These are phyloP conservation scores for Hyles lineata DNA, from an alignment of 2,888 invertebrate genomes.

Conservation along the genomic window DNA sequence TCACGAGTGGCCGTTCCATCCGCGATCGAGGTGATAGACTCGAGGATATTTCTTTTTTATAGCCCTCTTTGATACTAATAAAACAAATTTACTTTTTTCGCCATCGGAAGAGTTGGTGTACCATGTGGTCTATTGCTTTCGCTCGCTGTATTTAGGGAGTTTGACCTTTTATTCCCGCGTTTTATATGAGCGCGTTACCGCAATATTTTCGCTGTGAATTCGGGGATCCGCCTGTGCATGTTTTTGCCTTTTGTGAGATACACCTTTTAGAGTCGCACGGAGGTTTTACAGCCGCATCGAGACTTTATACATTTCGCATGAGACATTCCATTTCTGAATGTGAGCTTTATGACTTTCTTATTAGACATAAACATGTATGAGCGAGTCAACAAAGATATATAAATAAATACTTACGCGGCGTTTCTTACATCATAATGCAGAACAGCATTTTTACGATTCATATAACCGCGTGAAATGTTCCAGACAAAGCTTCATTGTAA, in stretches of 20 bases:
- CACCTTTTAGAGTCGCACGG: constrained; percentile 59
- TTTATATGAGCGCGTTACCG: constrained; percentile 51
- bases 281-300: constrained; percentile 64
- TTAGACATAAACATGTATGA: constrained; percentile 62
- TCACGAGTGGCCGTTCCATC: constrained; percentile 78
- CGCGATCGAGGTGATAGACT: constrained; percentile 80
- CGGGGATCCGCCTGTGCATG: constrained; percentile 57
- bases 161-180: constrained; percentile 67
- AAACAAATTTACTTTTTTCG: constrained; percentile 80
- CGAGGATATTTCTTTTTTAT: constrained; percentile 80
- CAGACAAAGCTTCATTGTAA: constrained; percentile 41
- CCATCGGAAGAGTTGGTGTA: constrained; percentile 66
- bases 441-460: constrained; percentile 43
- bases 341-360: constrained; percentile 68
- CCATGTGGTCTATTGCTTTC: constrained; percentile 73
- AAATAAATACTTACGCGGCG: constrained; percentile 47
- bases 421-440: constrained; percentile 36
- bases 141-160: constrained; percentile 64
- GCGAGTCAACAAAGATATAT: constrained; percentile 52
- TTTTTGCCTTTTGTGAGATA: constrained; percentile 54
- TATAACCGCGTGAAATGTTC: constrained; percentile 41
- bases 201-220: constrained; percentile 56
- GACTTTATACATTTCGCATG: constrained; percentile 66
- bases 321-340: constrained; percentile 62
- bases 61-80: constrained; percentile 81